These are phyloP conservation scores for Lasioglossum lativentre DNA, from an alignment of 2,888 invertebrate species.

Conservation along the genomic window DNA sequence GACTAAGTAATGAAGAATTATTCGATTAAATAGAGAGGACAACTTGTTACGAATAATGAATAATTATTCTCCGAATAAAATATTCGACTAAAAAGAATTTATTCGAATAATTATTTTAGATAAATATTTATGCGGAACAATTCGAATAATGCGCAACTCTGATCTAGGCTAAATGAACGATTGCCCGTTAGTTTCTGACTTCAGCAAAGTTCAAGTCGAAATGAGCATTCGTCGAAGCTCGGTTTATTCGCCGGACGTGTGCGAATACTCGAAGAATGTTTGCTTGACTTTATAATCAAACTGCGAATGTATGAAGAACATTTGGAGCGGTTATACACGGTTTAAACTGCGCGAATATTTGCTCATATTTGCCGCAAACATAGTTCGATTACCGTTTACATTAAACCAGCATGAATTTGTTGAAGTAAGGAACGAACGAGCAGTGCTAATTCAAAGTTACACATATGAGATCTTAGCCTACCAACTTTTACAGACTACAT, in stretches of 20 bases:
- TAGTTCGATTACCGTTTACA: neutral
- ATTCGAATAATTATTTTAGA: too few relatives aligned
- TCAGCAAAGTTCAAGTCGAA: neutral
- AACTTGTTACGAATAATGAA: too few relatives aligned
- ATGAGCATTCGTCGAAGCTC: neutral
- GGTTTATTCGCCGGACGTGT: neutral
- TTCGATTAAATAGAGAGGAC: too few relatives aligned
- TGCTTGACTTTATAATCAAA: conserved; percentile 4
- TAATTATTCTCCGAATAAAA: too few relatives aligned
- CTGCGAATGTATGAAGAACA: neutral
- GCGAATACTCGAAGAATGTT: conserved; percentile 4
- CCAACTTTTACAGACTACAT: neutral
- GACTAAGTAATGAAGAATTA: too few relatives aligned
- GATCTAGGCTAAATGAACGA: neutral
- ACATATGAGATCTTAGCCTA: neutral
- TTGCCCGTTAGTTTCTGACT: neutral
- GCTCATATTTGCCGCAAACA: neutral
- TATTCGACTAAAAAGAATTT: too few relatives aligned
- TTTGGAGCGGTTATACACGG: neutral
- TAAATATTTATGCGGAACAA: too few relatives aligned
- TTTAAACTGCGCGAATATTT: conserved; percentile 1
- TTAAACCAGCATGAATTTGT: neutral
- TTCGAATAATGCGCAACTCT: too few relatives aligned
- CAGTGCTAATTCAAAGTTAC: neutral
- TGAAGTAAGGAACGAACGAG: neutral